Evolutionary conservation across 2,888 invertebrate species (phyloP).

Genomic region (Ophraella communa): DNA sequence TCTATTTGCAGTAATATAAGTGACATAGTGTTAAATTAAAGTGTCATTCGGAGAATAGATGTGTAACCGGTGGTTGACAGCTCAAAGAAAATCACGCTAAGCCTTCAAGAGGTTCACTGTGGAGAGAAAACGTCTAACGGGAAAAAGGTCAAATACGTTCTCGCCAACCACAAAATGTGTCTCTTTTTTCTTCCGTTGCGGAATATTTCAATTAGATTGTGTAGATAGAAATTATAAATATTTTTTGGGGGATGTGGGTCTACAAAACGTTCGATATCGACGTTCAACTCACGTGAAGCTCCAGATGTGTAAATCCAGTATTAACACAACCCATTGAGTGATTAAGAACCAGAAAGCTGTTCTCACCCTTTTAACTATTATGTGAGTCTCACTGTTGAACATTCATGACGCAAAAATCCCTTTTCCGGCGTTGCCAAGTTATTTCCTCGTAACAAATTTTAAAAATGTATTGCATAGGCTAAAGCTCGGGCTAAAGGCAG

Average conservation of each 20-base stretch:
- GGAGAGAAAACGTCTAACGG: slow-evolving; percentile 2
- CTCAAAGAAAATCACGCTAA: slow-evolving; percentile 25
- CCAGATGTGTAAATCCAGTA: slow-evolving; percentile 40
- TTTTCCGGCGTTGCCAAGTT: slow-evolving; percentile 4
- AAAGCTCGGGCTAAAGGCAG: no score
- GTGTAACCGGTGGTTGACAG: slow-evolving; percentile 31
- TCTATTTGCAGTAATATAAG: slow-evolving; percentile 28
- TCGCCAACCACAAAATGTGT: no score
- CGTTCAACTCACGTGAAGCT: slow-evolving; percentile 3
- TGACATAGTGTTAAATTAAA: slow-evolving; percentile 33
- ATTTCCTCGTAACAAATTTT: no score
- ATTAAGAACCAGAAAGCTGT: slow-evolving; percentile 47
- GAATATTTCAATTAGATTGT: background rate
- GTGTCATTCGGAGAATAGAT: slow-evolving; percentile 35
- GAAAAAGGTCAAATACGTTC: slow-evolving; percentile 8
- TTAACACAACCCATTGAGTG: slow-evolving; percentile 46
- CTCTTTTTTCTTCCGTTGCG: slow-evolving; percentile 2
- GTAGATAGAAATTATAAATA: background rate
- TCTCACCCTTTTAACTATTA: slow-evolving; percentile 42
- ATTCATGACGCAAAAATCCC: slow-evolving; percentile 10
- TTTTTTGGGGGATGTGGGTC: no score
- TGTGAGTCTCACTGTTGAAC: slow-evolving; percentile 22
- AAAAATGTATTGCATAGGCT: no score
- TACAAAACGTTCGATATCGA: no score
- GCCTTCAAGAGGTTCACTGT: slow-evolving; percentile 24